phyloP scores from a whole-genome alignment of 2,888 invertebrate genomes.

The Amphipoea lucens region DNA sequence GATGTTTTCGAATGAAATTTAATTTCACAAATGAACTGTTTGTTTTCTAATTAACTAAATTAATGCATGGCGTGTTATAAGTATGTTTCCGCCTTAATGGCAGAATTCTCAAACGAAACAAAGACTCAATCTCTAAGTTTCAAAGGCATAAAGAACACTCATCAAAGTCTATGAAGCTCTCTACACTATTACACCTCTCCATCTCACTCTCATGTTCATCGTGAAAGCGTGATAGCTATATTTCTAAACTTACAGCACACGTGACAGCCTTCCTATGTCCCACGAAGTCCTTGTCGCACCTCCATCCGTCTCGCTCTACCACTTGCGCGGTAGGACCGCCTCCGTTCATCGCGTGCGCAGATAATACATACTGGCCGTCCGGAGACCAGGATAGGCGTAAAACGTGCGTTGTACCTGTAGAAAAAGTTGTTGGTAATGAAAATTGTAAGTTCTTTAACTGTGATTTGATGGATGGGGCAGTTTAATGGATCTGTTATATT shows the following conservation, averaged over 20 bases:
- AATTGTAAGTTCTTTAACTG: background rate
- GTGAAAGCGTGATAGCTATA: background rate
- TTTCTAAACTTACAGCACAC: constrained; percentile 92
- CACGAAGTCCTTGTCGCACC: constrained; percentile 98
- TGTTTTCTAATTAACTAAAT: too few relatives aligned
- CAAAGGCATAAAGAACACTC: background rate
- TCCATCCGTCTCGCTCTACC: constrained; percentile 98
- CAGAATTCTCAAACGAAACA: background rate
- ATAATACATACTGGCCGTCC: constrained; percentile 98
- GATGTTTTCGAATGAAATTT: too few relatives aligned
- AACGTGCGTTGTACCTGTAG: constrained; percentile 96
- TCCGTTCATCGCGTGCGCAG: constrained; percentile 99
- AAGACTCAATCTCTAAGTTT: background rate
- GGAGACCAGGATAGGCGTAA: constrained; percentile 99
- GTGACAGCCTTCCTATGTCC: constrained; percentile 99
- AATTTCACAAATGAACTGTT: too few relatives aligned
- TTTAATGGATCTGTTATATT: background rate
- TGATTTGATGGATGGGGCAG: background rate
- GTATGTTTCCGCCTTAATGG: background rate
- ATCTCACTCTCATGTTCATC: background rate
- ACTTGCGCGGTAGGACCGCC: constrained; percentile 99
- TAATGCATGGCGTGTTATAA: background rate
- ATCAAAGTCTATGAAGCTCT: background rate
- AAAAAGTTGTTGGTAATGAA: background rate
- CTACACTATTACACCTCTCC: background rate